Evolutionary conservation across 2,113 vertebrate species (phyloP), one percentile per base, ranked within the genome.

Genomic region (Cyprinus carpio): DNA sequence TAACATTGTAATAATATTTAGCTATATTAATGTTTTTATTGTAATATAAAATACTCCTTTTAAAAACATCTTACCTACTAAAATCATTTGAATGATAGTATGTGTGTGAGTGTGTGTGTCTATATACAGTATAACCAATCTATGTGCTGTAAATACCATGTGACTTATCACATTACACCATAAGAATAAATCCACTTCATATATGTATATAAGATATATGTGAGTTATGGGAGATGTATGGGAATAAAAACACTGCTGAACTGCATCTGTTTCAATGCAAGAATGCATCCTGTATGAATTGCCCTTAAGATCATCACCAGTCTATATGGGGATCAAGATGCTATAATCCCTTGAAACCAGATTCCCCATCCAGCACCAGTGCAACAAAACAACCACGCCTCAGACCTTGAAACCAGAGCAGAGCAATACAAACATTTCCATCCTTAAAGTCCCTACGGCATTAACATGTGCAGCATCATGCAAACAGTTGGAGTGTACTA

Each of bases 341-440:
- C 13, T 43, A 29, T 79, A 74, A 43, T 80, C 34, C 34, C 56
- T 40, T 80, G 56, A 62, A 80, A 80, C n/a, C n/a, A 46, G 56
- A 64, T 43, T 80, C 77, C n/a, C 34, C 13, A 40, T 62, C 34
- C 56, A 78, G 54, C 23, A 23, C 37, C 58, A 58, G 18, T 18
- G 16, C 75, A 78, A 60, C 31, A 43, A 62, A 80, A 80, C 56
- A 64, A 80, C 77, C 37, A 18, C n/a, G 18, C 37, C n/a, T 80
- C 58, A 43, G 56, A 27, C 77, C 77, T 80, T 4, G 34, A 80
- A 80, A 80, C 77, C 23, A 80, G 34, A 64, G 77, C 77, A 64
- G 12, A 27, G 34, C 1, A 13, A 64, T 62, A 43, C 58, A 64
- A 80, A 80, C 56, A 80, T 80, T 80, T 43, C 56, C 77, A 80